Evolutionary conservation across 2,888 invertebrate species (phyloP), one percentile per base, ranked within the genome.

Genomic region (Asteroscopus sphinx): DNA sequence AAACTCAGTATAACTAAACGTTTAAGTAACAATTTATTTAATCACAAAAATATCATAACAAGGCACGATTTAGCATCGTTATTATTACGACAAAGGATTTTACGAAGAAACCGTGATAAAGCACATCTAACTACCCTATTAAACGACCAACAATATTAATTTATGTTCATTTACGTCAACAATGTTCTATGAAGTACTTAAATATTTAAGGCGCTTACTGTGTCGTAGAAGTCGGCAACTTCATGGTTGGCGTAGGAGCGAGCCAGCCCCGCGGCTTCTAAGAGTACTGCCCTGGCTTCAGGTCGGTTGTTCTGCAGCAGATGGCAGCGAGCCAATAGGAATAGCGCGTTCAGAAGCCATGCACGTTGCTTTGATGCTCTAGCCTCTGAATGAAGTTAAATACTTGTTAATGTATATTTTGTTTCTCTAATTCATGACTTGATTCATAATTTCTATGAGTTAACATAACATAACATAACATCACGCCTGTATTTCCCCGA

Each of bases 251-350:
- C 85, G 49, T 75, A 88, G 1, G 81, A 74, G 2, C 83, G 82
- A 11, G 91, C 83, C 8, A 87, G 57, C 0, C 73, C 63, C 0
- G 82, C 76, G 0, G 81, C 89, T 67, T 94, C 93, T 1, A 93
- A 63, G 2, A 94, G 73, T 9, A 87, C 84, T 0, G 91, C 92
- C 1, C 92, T 80, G 1, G 90, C 86, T 69, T 94, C 93, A 0
- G 93, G 88, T 0, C 93, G 79, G 59, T 93, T 93, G 68, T 91
- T 93, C 63, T 91, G 92, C 6, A 90, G 83, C 15, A 93, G 77
- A 57, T 93, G 91, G 64, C 92, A 88, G 9, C 91, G 87, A 2
- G 92, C 91, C 42, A 93, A 69, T 11, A 93, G 77, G 61, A 94
- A 94, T 0, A 85, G 81, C 0, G 89, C 85, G 53, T 94, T 94